Percentiles rank a stretch among this genome's conserved stretches.
These are phyloP conservation scores for Atta texana DNA, from an alignment of 1,140 invertebrate genomes.

Conservation along the genomic window DNA sequence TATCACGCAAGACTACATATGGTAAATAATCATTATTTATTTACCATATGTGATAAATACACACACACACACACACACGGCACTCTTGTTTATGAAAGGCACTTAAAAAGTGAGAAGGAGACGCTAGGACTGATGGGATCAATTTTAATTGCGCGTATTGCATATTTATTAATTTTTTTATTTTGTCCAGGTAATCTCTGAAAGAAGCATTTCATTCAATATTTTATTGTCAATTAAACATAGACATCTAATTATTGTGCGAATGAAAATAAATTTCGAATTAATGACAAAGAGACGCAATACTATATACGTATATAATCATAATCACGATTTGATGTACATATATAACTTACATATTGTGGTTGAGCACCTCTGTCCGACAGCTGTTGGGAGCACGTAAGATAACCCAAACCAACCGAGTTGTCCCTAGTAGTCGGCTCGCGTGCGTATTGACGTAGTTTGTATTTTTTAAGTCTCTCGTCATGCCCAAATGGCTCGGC, in stretches of 20 bases:
- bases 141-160: not conserved
- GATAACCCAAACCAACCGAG: conserved; percentile 78
- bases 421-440: conserved; percentile 63
- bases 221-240: not conserved
- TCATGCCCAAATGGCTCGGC: conserved; percentile 76
- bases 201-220: not conserved
- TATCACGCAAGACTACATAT: conserved; percentile 77
- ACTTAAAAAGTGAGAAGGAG: conserved; percentile 59
- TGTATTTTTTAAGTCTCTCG: conserved; percentile 74
- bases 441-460: conserved; percentile 77
- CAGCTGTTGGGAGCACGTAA: conserved; percentile 81
- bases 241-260: not conserved
- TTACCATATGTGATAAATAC: too few relatives aligned
- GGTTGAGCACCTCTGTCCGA: conserved; percentile 82
- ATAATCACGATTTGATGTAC: not conserved
- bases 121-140: conserved; percentile 65
- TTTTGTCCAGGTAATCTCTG: not conserved
- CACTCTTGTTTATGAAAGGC: conserved; percentile 71
- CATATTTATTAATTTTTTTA: conserved; percentile 6
- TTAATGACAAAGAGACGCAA: not conserved
- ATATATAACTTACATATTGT: conserved; percentile 49
- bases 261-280: not conserved
- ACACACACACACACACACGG: not conserved
- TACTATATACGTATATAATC: too few relatives aligned
- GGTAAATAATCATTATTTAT: conserved; percentile 37